Evolutionary conservation across 2,113 vertebrate genomes (phyloP).

Genomic region (Colaptes auratus): DNA sequence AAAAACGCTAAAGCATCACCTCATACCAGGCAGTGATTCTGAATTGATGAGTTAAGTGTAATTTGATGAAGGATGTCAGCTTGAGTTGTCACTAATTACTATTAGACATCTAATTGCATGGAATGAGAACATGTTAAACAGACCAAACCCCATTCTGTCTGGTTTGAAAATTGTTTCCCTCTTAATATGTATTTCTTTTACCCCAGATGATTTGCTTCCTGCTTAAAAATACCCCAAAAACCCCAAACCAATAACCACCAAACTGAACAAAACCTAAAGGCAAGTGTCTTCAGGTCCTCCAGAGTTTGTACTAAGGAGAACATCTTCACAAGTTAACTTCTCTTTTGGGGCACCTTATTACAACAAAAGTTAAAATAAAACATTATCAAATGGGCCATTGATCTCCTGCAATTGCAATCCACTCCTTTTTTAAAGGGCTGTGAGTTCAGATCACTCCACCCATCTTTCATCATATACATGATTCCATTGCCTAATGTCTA

Average conservation of each 20-base stretch:
- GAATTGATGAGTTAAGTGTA: neutral
- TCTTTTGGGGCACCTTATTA: neutral
- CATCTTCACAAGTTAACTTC: neutral
- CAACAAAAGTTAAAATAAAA: neutral
- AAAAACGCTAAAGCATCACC: neutral
- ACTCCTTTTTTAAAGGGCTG: neutral
- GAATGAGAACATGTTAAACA: neutral
- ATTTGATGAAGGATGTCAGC: neutral
- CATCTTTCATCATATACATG: accelerated
- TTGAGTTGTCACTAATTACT: neutral
- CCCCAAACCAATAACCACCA: neutral
- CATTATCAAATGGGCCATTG: accelerated
- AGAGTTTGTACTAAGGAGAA: neutral
- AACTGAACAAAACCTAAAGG: neutral
- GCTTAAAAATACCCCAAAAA: neutral
- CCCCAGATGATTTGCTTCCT: neutral
- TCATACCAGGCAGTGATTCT: neutral
- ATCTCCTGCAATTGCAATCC: neutral
- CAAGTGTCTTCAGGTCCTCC: neutral
- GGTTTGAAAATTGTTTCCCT: neutral
- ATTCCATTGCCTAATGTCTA: neutral
- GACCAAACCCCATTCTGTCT: neutral
- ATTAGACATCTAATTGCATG: conserved; percentile 19
- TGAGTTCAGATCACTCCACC: neutral
- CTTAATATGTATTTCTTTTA: no score